Percentiles rank a stretch among this genome's conserved stretches.
Conservation (phyloP, 2,113 vertebrate species). For the Charadrius vociferus region DNA sequence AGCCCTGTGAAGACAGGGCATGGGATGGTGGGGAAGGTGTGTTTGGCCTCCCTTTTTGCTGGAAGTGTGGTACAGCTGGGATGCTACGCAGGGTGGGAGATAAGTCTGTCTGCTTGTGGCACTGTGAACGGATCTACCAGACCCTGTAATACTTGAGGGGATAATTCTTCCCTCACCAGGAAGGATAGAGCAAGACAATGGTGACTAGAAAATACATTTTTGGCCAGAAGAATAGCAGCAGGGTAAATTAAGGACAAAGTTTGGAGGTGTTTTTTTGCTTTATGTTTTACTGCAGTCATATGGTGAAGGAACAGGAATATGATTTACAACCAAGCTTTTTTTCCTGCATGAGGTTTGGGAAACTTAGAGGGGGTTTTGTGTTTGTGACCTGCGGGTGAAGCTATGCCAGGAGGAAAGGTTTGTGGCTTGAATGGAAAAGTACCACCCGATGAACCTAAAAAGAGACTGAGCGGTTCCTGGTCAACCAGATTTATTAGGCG, state of each 20-base stretch:
- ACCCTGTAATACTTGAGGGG: background rate
- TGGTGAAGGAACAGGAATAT: background rate
- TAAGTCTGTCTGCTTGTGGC: background rate
- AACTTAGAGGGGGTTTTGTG: background rate
- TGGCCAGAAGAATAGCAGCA: background rate
- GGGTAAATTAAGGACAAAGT: background rate
- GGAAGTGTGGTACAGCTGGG: background rate
- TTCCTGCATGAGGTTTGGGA: background rate
- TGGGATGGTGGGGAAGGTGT: accelerated
- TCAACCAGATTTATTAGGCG: background rate
- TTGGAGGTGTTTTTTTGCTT: background rate
- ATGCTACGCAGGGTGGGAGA: background rate
- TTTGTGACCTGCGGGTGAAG: background rate
- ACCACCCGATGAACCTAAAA: background rate
- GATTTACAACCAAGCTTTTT: background rate
- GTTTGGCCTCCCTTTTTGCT: background rate
- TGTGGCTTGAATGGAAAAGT: background rate
- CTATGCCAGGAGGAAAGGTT: background rate
- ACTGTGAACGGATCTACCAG: accelerated
- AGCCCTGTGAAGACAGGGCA: background rate
- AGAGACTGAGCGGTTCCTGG: background rate
- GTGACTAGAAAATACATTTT: background rate
- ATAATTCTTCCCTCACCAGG: background rate
- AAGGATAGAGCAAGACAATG: background rate
- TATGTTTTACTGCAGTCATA: background rate